These are phyloP conservation scores for Gambelia wislizenii DNA, from an alignment of 2,797 vertebrate genomes.

Conservation along the genomic window DNA sequence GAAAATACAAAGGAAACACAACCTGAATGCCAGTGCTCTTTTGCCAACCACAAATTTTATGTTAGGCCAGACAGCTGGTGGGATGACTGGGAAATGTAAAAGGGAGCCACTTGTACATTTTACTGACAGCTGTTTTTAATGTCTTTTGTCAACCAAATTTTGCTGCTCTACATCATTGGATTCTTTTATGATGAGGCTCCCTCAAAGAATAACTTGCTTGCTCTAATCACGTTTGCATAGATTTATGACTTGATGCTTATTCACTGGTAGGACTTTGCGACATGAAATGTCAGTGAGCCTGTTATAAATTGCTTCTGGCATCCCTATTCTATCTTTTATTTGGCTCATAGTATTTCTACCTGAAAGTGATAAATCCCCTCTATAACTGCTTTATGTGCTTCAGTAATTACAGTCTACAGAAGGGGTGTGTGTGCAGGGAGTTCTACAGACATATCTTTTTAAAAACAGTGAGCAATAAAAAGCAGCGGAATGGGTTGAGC, in stretches of 20 bases:
- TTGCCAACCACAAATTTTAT: constrained; percentile 70
- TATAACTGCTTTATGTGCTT: constrained; percentile 80
- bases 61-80: constrained; percentile 68
- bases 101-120: constrained; percentile 58
- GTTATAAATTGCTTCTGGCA: constrained; percentile 83
- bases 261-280: constrained; percentile 72
- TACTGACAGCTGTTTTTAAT: constrained; percentile 71
- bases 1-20: constrained; percentile 54
- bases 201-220: constrained; percentile 73
- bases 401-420: constrained; percentile 80
- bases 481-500: constrained; percentile 56
- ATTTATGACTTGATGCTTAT: constrained; percentile 83
- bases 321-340: constrained; percentile 81
- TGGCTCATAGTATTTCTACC: constrained; percentile 79
- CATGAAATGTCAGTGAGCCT: constrained; percentile 81
- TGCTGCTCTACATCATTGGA: constrained; percentile 30
- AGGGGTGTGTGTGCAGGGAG: constrained; percentile 55
- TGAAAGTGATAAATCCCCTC: constrained; percentile 84
- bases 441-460: constrained; percentile 57
- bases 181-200: constrained; percentile 75
- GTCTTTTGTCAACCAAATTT: constrained; percentile 72
- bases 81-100: constrained; percentile 48
- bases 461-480: constrained; percentile 68
- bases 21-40: constrained; percentile 49
- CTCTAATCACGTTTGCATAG: constrained; percentile 80